A percentile compares a stretch with the other conserved stretches of the same genome.
These are phyloP conservation scores for Mechanitis messenoides DNA, from an alignment of 2,888 invertebrate species.

Conservation along the genomic window DNA sequence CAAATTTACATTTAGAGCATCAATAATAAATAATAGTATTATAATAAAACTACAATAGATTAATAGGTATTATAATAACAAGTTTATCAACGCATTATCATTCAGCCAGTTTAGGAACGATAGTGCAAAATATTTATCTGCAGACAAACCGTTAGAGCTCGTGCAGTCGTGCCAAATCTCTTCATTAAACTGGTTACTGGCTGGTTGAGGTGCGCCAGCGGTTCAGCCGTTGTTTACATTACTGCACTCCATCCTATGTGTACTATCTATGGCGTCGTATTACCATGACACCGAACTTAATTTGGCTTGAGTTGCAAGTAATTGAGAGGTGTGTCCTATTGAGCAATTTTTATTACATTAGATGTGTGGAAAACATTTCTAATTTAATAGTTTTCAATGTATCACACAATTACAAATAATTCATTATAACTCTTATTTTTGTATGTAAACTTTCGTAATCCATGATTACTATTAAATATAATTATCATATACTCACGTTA, in stretches of 20 bases:
- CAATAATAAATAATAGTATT: too few species aligned
- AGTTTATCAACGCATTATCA: background rate
- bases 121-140: slow-evolving; percentile 44
- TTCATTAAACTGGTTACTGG: slow-evolving; percentile 63
- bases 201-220: slow-evolving; percentile 47
- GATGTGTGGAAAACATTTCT: background rate
- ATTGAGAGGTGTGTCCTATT: background rate
- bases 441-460: too few species aligned
- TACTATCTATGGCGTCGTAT: slow-evolving; percentile 31
- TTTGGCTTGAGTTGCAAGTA: slow-evolving; percentile 19
- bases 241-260: slow-evolving; percentile 31
- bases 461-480: too few species aligned
- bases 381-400: too few species aligned
- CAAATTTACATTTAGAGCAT: too few species aligned
- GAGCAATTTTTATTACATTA: background rate
- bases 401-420: too few species aligned
- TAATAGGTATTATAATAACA: background rate
- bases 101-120: background rate
- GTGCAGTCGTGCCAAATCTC: slow-evolving; percentile 72
- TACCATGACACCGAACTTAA: slow-evolving; percentile 33
- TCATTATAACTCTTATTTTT: too few species aligned
- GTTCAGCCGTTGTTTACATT: slow-evolving; percentile 53
- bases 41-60: too few species aligned
- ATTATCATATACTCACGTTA: too few species aligned
- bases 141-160: slow-evolving; percentile 60